A percentile compares a stretch with the other conserved stretches of the same genome.
phyloP scores from a whole-genome alignment of 2,888 invertebrate species.

The Halictus ligatus region DNA sequence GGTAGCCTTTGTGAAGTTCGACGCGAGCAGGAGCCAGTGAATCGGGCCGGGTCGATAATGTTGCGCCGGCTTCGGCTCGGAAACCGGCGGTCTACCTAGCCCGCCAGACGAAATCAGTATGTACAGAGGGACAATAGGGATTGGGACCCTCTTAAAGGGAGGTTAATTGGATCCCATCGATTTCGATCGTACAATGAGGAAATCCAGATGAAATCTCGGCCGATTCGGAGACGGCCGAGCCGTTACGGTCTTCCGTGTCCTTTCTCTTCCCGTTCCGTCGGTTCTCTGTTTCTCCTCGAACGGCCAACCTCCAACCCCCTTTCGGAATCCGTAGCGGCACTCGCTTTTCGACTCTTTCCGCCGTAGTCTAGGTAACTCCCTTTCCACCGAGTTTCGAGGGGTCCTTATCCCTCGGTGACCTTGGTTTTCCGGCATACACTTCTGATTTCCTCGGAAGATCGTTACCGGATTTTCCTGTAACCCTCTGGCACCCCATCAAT shows the following conservation, averaged over 20 bases:
- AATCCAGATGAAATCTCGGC: slow-evolving; percentile 70
- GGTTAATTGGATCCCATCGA: slow-evolving; percentile 80
- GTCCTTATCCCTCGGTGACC: slow-evolving; percentile 61
- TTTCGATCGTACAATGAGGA: slow-evolving; percentile 75
- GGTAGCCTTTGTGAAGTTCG: slow-evolving; percentile 53
- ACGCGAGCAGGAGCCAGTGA: slow-evolving; percentile 29
- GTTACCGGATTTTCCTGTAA: slow-evolving; percentile 18
- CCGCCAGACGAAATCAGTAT: slow-evolving; percentile 67
- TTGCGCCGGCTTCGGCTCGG: slow-evolving; percentile 55
- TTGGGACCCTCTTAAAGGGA: slow-evolving; percentile 73
- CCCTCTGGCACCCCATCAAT: slow-evolving; percentile 15
- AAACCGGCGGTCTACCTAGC: slow-evolving; percentile 32
- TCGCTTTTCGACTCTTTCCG: slow-evolving; percentile 48
- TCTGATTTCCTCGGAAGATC: slow-evolving; percentile 50
- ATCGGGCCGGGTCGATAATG: slow-evolving; percentile 56
- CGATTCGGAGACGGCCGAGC: slow-evolving; percentile 49
- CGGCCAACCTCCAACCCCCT: slow-evolving; percentile 1
- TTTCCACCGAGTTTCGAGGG: slow-evolving; percentile 60
- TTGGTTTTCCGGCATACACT: slow-evolving; percentile 63
- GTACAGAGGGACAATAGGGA: slow-evolving; percentile 75
- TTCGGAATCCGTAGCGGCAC: slow-evolving; percentile 1
- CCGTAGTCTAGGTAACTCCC: slow-evolving; percentile 82
- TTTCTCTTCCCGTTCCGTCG: slow-evolving; percentile 15
- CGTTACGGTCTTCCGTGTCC: slow-evolving; percentile 59
- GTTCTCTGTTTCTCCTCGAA: slow-evolving; percentile 18